Percentiles rank a stretch among this genome's conserved stretches.
phyloP scores from a whole-genome alignment of 1,140 invertebrate species.

The Caenorhabditis elegans region DNA sequence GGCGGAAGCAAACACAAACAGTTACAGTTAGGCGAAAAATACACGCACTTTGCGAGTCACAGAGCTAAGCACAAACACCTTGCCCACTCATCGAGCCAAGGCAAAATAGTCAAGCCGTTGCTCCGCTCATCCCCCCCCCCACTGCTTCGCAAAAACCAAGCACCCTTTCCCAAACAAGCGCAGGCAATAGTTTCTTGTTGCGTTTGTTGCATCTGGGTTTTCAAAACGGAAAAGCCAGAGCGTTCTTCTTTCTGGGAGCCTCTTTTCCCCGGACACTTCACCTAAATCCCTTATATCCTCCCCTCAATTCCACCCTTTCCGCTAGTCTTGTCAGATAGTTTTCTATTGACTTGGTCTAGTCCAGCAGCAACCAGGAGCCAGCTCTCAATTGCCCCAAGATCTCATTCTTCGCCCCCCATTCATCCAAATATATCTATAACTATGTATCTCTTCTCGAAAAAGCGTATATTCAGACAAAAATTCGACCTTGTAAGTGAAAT shows the following conservation, averaged over 20 bases:
- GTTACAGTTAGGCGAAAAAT: conserved; percentile 17
- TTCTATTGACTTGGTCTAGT: conserved; percentile 31
- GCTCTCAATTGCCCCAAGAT: not conserved
- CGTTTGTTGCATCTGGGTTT: conserved; percentile 4
- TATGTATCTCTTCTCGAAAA: conserved; percentile 33
- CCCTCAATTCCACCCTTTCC: conserved; percentile 13
- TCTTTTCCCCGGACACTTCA: not conserved
- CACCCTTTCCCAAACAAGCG: not conserved
- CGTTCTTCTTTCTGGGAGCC: not conserved
- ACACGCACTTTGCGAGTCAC: conserved; percentile 30
- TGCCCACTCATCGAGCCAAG: not conserved
- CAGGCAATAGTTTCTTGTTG: not conserved
- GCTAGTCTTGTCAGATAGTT: conserved; percentile 29
- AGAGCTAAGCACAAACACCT: not conserved
- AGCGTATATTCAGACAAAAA: conserved; percentile 35
- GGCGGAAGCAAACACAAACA: conserved; percentile 3
- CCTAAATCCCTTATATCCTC: conserved; percentile 12
- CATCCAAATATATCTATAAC: too few relatives aligned
- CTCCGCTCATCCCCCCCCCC: not conserved
- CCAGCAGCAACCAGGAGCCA: not conserved
- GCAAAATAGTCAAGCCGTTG: conserved; percentile 25
- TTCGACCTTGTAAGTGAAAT: conserved; percentile 29
- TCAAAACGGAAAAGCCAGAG: conserved; percentile 4
- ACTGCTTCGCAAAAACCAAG: not conserved
- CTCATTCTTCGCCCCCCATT: conserved; percentile 17